Base-by-base conservation (phyloP, 92 coral and sea anemone genomes). In the Anthopleura xanthogrammica region DNA sequence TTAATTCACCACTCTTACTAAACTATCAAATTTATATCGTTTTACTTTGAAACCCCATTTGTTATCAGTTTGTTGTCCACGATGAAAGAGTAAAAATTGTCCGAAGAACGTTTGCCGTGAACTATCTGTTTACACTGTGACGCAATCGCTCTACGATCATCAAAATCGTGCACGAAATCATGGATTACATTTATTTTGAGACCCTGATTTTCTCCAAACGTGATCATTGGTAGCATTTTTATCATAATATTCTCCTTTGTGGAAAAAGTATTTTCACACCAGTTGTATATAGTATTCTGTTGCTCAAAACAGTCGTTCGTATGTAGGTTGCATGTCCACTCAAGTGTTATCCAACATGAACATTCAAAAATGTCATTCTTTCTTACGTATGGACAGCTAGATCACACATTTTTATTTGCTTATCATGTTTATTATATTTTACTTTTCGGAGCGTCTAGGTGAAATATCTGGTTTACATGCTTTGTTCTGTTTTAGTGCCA, bases 71-170 rank as follows among this genome's bases (percentile, higher is more conserved):
- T 4, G 13, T 54, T 54, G 13, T 54, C 58, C 13, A 54, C 58
- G 14, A 12, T 14, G 24, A 68, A 8, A 1, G 10, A 24, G 12
- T 2, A 7, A 23, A 16, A 68, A 24, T 68, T 24, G 42, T 68
- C 14, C 16, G 74, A 68, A 17, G 74, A 68, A 62, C 5, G 16
- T 36, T 68, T 36, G 79, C 9, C 19, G 58, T 40, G 20, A 20
- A 52, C 22, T 66, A 14, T 41, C 16, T 58, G 83, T 62, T 79
- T 52, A 52, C 58, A 24, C 58, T 82, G 85, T 83, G 86, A 83
- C 86, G 86, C 80, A 83, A 83, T 83, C 79, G 65, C n/a, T 70
- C 60, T 46, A 50, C 76, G 42, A 55, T 17, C 52, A 29, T 22
- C 43, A 22, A 9, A 82, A 62, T 72, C 65, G 84, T 81, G 76